Evolutionary conservation across 2,888 invertebrate species (phyloP).

Genomic region (Tenodera sinensis): DNA sequence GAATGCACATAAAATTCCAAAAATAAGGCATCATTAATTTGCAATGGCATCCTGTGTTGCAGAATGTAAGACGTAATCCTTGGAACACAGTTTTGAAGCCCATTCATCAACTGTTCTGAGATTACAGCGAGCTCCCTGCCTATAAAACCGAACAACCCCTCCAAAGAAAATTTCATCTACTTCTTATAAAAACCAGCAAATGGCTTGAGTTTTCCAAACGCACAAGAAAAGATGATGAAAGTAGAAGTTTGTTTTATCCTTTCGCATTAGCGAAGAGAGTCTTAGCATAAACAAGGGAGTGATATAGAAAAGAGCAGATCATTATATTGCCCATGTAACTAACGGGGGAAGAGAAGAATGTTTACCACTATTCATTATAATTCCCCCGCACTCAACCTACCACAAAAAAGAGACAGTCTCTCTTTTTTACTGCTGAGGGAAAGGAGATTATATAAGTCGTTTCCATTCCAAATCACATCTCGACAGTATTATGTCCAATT

Average conservation of each 20-base stretch:
- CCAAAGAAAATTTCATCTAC: neutral
- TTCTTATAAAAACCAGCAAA: neutral
- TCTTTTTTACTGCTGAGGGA: neutral
- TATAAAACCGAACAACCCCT: neutral
- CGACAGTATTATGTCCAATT: slow-evolving; percentile 11
- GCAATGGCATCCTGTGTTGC: too few species aligned
- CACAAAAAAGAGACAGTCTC: neutral
- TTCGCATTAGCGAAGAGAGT: neutral
- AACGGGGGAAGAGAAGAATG: neutral
- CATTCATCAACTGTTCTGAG: neutral
- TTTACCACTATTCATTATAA: neutral
- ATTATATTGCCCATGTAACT: neutral
- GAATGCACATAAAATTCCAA: too few species aligned
- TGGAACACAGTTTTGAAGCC: neutral
- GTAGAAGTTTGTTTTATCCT: neutral
- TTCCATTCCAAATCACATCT: neutral
- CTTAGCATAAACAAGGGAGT: neutral
- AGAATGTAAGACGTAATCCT: neutral
- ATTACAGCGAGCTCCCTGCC: neutral
- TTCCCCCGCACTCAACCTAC: neutral
- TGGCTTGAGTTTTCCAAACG: neutral
- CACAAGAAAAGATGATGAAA: neutral
- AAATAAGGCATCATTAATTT: too few species aligned
- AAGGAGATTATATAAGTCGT: neutral
- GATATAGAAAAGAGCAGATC: neutral